Evolutionary conservation across 2,888 invertebrate genomes (phyloP).

Genomic region (Salticus scenicus): DNA sequence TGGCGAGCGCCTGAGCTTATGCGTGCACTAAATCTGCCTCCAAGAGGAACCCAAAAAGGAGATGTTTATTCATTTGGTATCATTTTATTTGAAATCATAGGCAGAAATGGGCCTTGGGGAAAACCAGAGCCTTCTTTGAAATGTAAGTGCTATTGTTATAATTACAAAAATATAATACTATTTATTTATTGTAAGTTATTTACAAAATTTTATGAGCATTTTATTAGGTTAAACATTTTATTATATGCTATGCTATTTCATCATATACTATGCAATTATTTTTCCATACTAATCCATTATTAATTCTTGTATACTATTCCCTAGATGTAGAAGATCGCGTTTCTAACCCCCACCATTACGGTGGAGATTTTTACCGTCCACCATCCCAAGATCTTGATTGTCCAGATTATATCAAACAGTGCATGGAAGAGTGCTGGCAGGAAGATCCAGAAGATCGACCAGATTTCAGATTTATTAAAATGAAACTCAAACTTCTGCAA

Average conservation of each 20-base stretch:
- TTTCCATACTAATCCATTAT: no score
- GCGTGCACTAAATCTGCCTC: constrained; percentile 78
- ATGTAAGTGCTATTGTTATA: constrained; percentile 47
- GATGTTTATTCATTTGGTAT: constrained; percentile 80
- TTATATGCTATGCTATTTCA: no score
- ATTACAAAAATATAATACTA: background rate
- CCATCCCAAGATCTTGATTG: constrained; percentile 72
- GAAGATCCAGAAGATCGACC: constrained; percentile 75
- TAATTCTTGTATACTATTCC: background rate
- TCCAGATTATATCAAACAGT: constrained; percentile 74
- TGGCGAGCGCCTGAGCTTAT: constrained; percentile 87
- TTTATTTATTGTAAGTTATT: no score
- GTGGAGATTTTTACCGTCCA: constrained; percentile 73
- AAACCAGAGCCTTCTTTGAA: constrained; percentile 40
- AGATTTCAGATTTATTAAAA: constrained; percentile 76
- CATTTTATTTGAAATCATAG: constrained; percentile 76
- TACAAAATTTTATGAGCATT: no score
- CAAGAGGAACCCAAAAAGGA: constrained; percentile 86
- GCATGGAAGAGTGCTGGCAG: constrained; percentile 76
- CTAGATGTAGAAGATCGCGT: constrained; percentile 74
- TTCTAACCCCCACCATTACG: constrained; percentile 72
- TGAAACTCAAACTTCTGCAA: constrained; percentile 75
- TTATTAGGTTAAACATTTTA: no score
- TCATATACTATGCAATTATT: no score
- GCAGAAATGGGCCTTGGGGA: constrained; percentile 76